Evolutionary conservation across 2,888 invertebrate genomes (phyloP), one percentile per base, ranked within the genome.

Genomic region (Orchesella flavescens): DNA sequence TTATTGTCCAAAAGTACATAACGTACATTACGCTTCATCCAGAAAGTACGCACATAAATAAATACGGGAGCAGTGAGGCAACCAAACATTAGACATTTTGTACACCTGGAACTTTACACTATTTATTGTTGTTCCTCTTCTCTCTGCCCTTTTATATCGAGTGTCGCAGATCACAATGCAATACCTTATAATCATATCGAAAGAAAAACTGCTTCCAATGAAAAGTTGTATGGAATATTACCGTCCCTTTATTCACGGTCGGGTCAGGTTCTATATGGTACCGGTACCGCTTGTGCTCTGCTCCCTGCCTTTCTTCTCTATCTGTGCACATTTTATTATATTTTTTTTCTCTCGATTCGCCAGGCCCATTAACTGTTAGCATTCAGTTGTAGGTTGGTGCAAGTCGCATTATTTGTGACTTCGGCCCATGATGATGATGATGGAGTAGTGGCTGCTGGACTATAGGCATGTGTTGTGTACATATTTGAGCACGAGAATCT

Each of bases 31-130:
- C 49, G 49, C 10, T 49, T 12, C 49, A 49, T 19, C 57, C 21
- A 57, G 7, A 57, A 10, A 17, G 57, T 10, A 57, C 57, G 57
- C n/a, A 57, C 66, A 76, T 57, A 68, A 76, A 76, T 77, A 78
- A 71, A 71, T 71, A 71, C 69, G 43, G 61, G 49, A 59, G 61
- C 79, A 59, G 65, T 72, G 76, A 79, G 49, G 73, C 49, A 79
- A 72, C 65, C 46, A 65, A 73, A 72, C 43, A 19, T 53, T 15
- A 43, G 55, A 12, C 66, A 74, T 78, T 83, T 75, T 87, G 85
- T 82, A 85, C 87, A 87, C 87, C 87, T 87, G 87, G 87, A 85
- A 83, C 83, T 78, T 73, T 72, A 79, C 53, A n/a, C 59, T 55
- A 43, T 63, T 73, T 73, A 73, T 73, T 69, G 75, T 73, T 72